Conservation (phyloP, 2,113 vertebrate genomes). For the Hepsetus odoe region DNA sequence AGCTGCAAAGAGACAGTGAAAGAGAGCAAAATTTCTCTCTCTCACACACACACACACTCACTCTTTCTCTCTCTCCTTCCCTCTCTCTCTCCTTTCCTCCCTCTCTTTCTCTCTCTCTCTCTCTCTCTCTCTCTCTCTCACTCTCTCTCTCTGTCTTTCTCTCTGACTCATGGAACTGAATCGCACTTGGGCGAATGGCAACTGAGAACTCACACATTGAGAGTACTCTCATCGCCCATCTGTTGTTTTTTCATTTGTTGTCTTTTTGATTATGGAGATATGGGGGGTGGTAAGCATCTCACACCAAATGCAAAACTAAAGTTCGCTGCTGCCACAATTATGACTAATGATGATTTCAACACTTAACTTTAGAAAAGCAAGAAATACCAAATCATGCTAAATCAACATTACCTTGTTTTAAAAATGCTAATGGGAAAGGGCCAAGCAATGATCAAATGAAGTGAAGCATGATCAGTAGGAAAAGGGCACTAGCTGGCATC, state of each 20-base stretch:
- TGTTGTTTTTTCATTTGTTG: conserved; percentile 60
- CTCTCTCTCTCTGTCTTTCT: conserved; percentile 29
- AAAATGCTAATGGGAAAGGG: conserved; percentile 11
- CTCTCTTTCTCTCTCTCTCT: conserved; percentile 3
- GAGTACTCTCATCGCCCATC: conserved; percentile 55
- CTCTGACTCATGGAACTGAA: conserved; percentile 45
- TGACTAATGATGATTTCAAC: conserved; percentile 43
- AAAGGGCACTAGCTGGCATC: conserved; percentile 29
- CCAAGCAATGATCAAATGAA: conserved; percentile 2
- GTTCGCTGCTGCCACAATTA: conserved; percentile 36
- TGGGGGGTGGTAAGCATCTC: conserved; percentile 20
- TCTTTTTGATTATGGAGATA: conserved; percentile 53
- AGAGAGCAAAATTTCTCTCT: too few species aligned
- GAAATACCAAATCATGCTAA: conserved; percentile 32
- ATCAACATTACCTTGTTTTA: conserved; percentile 9
- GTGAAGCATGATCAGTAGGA: conserved; percentile 13
- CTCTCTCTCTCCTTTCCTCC: neutral
- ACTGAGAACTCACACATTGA: conserved; percentile 57
- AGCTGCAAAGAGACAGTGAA: too few species aligned
- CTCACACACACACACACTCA: too few species aligned
- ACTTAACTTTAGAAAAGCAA: conserved; percentile 42
- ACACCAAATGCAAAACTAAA: conserved; percentile 43
- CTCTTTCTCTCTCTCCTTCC: neutral
- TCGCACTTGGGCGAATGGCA: conserved; percentile 54
- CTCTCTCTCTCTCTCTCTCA: conserved; percentile 35